Base-by-base conservation (phyloP, 2,888 invertebrate species). In the Chymomyza amoena region DNA sequence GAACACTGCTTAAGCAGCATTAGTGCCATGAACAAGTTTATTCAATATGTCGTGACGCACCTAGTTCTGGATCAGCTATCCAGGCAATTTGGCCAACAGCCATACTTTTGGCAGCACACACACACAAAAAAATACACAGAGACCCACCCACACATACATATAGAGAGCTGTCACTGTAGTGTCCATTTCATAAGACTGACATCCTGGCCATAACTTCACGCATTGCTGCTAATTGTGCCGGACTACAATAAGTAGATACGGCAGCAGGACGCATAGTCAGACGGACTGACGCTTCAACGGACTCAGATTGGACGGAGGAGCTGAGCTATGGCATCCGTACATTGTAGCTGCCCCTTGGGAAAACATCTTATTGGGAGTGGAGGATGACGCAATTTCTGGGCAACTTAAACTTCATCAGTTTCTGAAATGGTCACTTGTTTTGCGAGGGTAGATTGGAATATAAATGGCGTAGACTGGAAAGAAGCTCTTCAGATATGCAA, bases 1-100 rank as follows among this genome's bases (percentile, higher is more conserved):
- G 39, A 10, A 45, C 39, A 45, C 39, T 13, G 39, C 39, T 13
- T 45, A 13, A 45, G 39, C 2, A 13, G 13, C 39, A 13, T 45
- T 45, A 45, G 4, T 13, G 39, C 13, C 13, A 10, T 10, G 13
- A 4, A 13, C 39, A 10, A 45, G 13, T 45, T 45, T 45, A 45
- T 13, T 45, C 39, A 45, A 13, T 45, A 45, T 45, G 39, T 45
- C 39, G 39, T 13, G 39, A 45, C 39, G 39, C 39, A 45, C 39
- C 13, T 45, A 45, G 39, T 13, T 13, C 13, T 45, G 39, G 39
- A 45, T 45, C 13, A 45, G 39, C 39, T 25, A 57, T 57, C 13
- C 25, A 25, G 57, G 57, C 57, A 57, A 57, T 57, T 57, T 57
- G 25, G 57, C 57, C 57, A 57, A 25, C 57, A 57, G 57, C 54